Base-by-base conservation (phyloP, 92 coral and sea anemone genomes). In the Heteractis magnifica region DNA sequence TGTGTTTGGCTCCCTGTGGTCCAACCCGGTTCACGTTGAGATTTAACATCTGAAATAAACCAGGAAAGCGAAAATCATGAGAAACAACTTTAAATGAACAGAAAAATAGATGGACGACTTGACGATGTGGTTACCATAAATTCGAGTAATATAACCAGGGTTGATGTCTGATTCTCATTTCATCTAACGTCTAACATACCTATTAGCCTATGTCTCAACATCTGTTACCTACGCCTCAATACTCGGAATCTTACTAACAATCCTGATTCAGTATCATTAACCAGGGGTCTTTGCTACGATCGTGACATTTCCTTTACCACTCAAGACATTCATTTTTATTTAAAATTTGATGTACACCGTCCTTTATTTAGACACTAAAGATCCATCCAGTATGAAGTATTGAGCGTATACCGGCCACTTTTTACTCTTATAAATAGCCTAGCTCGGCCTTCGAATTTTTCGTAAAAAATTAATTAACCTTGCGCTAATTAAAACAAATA, bases 11-110 rank as follows among this genome's bases (percentile, higher is more conserved):
- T 8, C 99, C 99, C 21, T 89, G 91, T 6, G 97, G 92, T 50
- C 98, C 94, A 44, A 96, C 87, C 12, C 86, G 82, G 70, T 96
- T 96, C 56, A 96, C 91, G 85, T 93, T 96, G 49, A 96, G 77
- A 81, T 96, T 96, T 82, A 96, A 86, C 99, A 96, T 94, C 99
- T 96, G 76, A 71, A 23, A 55, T 49, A 65, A 77, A 62, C 70
- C 18, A 16, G 19, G 23, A 18, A 8, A 62, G 6, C 23, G 23
- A 18, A 9, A n/a, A 18, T 62, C 26, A 62, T 55, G 10, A 55
- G 11, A n/a, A 6, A 23, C 70, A 9, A 62, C 18, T 62, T 20
- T 0, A 18, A 6, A 62, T 6, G 10, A 6, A n/a, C 20, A 6
- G 8, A 62, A 62, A 4, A 23, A 4, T 18, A 62, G 16, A 0